These are phyloP conservation scores for Amphiura filiformis DNA, from an alignment of 35 echinoderm and acorn worm genomes.

Conservation along the genomic window DNA sequence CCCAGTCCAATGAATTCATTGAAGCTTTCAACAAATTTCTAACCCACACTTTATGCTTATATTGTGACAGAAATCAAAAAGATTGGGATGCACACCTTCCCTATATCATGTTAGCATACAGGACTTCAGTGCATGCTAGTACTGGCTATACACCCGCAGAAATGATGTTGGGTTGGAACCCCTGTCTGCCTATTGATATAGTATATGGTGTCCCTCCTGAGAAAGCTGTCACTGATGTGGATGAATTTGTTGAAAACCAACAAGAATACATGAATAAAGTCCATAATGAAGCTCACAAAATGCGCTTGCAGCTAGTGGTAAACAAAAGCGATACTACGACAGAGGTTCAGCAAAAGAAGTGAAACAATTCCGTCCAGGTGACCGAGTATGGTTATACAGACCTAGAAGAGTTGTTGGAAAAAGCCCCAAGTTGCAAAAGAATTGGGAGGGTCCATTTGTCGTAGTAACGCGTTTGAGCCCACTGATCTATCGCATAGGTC, in stretches of 20 bases:
- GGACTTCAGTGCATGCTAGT: slow-evolving; percentile 37
- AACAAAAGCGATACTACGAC: not conserved
- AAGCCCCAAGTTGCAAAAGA: not conserved
- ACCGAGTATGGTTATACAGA: not conserved
- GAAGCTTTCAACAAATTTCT: slow-evolving; percentile 37
- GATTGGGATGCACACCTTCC: slow-evolving; percentile 43
- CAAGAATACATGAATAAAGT: not conserved
- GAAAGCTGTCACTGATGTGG: not conserved
- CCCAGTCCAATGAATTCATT: slow-evolving; percentile 25
- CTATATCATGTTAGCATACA: slow-evolving; percentile 22
- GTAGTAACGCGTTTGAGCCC: not conserved
- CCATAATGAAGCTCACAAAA: not conserved
- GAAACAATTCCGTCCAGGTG: not conserved
- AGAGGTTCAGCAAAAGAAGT: not conserved
- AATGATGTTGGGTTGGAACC: slow-evolving; percentile 41
- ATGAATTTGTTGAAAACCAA: not conserved
- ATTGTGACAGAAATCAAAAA: not conserved
- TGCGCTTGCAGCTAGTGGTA: not conserved
- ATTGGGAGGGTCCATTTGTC: not conserved
- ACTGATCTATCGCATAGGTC: not conserved
- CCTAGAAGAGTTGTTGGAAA: not conserved
- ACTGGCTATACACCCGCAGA: slow-evolving; percentile 19
- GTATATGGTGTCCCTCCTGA: not conserved
- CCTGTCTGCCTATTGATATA: not conserved
- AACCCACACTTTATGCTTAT: not conserved